A percentile compares a stretch with the other conserved stretches of the same genome.
phyloP scores from a whole-genome alignment of 2,797 vertebrate species.

The Gadopsis bispinosus region DNA sequence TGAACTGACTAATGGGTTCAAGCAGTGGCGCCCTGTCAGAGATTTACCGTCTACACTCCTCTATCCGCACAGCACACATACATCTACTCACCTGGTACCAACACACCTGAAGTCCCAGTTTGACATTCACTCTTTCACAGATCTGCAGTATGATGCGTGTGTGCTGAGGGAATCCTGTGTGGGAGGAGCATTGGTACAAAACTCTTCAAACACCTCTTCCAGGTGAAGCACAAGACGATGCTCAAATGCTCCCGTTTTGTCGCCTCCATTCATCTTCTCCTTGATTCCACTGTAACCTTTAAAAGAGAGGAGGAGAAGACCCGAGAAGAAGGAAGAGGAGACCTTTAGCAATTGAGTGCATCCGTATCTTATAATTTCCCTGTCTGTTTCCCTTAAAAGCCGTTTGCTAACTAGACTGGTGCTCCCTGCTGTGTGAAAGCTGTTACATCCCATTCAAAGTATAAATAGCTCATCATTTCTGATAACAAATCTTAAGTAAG shows the following conservation, averaged over 20 bases:
- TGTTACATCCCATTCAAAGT: slow-evolving; percentile 2
- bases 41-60: slow-evolving; percentile 27
- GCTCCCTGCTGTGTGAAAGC: slow-evolving; percentile 20
- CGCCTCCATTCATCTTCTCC: slow-evolving; percentile 46
- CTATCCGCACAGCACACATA: slow-evolving; percentile 20
- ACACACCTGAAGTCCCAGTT: slow-evolving; percentile 32
- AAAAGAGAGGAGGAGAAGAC: slow-evolving; percentile 13
- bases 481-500: slow-evolving; percentile 2
- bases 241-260: slow-evolving; percentile 8
- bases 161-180: slow-evolving; percentile 12
- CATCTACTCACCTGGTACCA: slow-evolving; percentile 1
- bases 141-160: slow-evolving; percentile 11
- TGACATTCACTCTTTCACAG: slow-evolving; percentile 12
- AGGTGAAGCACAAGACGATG: neutral
- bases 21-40: slow-evolving; percentile 19
- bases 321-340: slow-evolving; percentile 13
- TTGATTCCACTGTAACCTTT: slow-evolving; percentile 59
- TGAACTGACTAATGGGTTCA: slow-evolving; percentile 23
- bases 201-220: slow-evolving; percentile 18
- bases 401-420: slow-evolving; percentile 27
- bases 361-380: slow-evolving; percentile 32
- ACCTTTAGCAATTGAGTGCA: slow-evolving; percentile 41
- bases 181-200: neutral
- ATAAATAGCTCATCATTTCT: slow-evolving; percentile 20
- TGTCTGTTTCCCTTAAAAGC: slow-evolving; percentile 34